These are phyloP conservation scores for Drosophila vallismaia DNA, from an alignment of 2,888 invertebrate genomes.

Conservation along the genomic window DNA sequence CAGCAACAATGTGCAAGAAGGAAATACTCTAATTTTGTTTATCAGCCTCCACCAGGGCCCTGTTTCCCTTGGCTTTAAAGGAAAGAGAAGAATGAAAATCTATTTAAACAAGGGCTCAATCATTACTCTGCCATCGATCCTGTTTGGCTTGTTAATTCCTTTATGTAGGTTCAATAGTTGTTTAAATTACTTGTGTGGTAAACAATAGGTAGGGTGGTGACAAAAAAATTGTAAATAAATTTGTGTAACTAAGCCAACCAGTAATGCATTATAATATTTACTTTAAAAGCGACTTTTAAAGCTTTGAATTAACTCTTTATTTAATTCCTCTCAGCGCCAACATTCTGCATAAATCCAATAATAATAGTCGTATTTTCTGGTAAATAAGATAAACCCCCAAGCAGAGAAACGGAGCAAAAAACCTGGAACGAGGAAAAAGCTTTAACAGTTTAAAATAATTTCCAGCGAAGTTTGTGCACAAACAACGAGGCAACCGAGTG, in stretches of 20 bases:
- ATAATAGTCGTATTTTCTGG: not conserved
- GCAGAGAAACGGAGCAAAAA: slow-evolving; percentile 2
- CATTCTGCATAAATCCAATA: not conserved
- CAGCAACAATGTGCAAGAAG: not conserved
- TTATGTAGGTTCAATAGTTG: not conserved
- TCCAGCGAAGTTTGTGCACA: slow-evolving; percentile 41
- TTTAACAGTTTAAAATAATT: slow-evolving; percentile 60
- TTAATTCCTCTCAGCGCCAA: not conserved
- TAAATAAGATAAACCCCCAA: slow-evolving; percentile 3
- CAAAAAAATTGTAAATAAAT: slow-evolving; percentile 13
- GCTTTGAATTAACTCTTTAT: not conserved
- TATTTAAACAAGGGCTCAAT: not conserved
- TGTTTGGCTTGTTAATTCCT: not conserved
- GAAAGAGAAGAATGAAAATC: not conserved
- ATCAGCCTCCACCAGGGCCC: not conserved
- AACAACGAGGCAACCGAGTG: slow-evolving; percentile 21
- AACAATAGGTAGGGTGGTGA: slow-evolving; percentile 1
- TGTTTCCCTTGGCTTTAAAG: slow-evolving; percentile 18
- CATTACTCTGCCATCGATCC: not conserved
- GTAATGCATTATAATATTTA: not conserved
- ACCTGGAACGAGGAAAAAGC: slow-evolving; percentile 1
- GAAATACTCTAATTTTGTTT: not conserved
- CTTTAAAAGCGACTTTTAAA: not conserved
- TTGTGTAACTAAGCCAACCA: not conserved
- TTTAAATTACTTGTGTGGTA: not conserved